Percentiles rank a stretch among this genome's conserved stretches.
Evolutionary conservation across 1,140 invertebrate species (phyloP).

Genomic region (Drosophila sproati): DNA sequence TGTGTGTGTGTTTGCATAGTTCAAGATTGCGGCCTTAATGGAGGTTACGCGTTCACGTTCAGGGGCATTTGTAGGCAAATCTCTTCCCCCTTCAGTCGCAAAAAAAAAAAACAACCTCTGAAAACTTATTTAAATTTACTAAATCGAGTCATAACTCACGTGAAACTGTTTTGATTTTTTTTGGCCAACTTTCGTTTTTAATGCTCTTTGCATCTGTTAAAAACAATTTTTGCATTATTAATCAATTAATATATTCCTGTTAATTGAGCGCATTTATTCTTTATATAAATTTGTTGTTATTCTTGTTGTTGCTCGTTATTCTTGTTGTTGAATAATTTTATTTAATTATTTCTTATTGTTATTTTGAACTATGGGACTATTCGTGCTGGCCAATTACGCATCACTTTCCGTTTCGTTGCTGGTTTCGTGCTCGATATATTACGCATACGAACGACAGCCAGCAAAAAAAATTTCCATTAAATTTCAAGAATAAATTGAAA

Average conservation of each 20-base stretch:
- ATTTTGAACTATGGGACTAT: slow-evolving; percentile 22
- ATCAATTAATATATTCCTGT: slow-evolving; percentile 41
- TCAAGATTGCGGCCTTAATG: slow-evolving; percentile 80
- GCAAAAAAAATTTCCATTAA: slow-evolving; percentile 22
- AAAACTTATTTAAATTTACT: background rate
- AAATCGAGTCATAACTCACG: slow-evolving; percentile 24
- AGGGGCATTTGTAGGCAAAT: slow-evolving; percentile 74
- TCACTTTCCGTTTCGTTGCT: slow-evolving; percentile 78
- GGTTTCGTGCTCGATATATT: slow-evolving; percentile 56
- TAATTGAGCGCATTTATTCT: slow-evolving; percentile 37
- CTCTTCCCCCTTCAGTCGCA: slow-evolving; percentile 8
- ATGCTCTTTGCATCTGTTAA: slow-evolving; percentile 17
- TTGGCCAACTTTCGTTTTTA: slow-evolving; percentile 29
- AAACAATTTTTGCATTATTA: slow-evolving; percentile 25
- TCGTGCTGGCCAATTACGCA: slow-evolving; percentile 70
- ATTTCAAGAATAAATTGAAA: background rate
- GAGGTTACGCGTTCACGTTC: slow-evolving; percentile 83
- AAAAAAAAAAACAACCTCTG: background rate
- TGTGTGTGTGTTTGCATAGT: slow-evolving; percentile 55
- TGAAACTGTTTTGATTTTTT: slow-evolving; percentile 23
- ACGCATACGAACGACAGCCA: slow-evolving; percentile 61
- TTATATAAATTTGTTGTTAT: slow-evolving; percentile 12
- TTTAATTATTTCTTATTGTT: slow-evolving; percentile 42
- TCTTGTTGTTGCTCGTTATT: slow-evolving; percentile 10
- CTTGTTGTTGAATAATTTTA: slow-evolving; percentile 25